Evolutionary conservation across 2,888 invertebrate species (phyloP), one percentile per base, ranked within the genome.

Genomic region (Yponomeuta malinellus): DNA sequence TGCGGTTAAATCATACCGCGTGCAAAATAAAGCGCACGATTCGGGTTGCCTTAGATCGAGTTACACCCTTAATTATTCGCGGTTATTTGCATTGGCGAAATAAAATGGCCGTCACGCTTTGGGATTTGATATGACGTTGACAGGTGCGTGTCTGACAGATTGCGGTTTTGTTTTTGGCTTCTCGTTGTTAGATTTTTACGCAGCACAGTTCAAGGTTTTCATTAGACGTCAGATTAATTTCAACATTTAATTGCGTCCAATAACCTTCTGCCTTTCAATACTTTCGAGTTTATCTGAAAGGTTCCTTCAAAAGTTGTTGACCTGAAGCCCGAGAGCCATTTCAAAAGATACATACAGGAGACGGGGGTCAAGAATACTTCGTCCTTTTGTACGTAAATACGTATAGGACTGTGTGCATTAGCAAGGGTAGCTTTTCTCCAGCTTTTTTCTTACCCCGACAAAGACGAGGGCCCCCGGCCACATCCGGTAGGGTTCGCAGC

Each of bases 81-180:
- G 81, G 80, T 87, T 88, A 86, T 89, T 88, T 89, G 88, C 88
- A 88, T 89, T 87, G 43, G 81, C 83, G 82, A 82, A 86, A 87
- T 83, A 88, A 89, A 88, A 89, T 86, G 86, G 85, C 83, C 78
- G 83, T 74, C 81, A 82, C 82, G 76, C 72, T 72, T 75, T 79
- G 85, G 87, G 87, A 85, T 80, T 83, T 86, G 88, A 88, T 79
- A 82, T 83, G 86, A 86, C 86, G 84, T 83, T 89, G 90, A 89
- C 88, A 89, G 87, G 85, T 87, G 83, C 79, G 79, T 76, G 77
- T 81, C 82, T 86, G 81, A 79, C 80, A 79, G 76, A 76, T 73
- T 74, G 77, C 64, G 70, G 75, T 63, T 75, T 81, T 79, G 81
- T 80, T 77, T 81, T 82, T 43, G 6, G 43, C 43, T 0, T 59